Evolutionary conservation across 2,797 vertebrate species (phyloP).

Genomic region (Hephaestus fuliginosus): DNA sequence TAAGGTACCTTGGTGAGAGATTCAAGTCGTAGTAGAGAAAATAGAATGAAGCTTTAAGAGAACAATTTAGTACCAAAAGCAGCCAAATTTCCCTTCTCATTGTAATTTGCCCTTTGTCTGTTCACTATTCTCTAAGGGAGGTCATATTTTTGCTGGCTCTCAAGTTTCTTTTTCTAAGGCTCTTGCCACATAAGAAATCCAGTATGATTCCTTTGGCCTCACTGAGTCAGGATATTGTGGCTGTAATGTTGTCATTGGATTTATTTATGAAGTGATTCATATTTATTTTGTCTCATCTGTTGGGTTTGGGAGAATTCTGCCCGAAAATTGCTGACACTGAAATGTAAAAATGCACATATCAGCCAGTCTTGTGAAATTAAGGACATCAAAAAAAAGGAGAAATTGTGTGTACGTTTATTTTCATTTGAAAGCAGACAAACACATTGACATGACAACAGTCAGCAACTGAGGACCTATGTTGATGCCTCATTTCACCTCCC

Average conservation of each 20-base stretch:
- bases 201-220: conserved; percentile 27
- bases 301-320: conserved; percentile 10
- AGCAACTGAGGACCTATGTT: not conserved
- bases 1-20: conserved; percentile 68
- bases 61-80: conserved; percentile 57
- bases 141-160: conserved; percentile 64
- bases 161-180: conserved; percentile 57
- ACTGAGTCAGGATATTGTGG: conserved; percentile 38
- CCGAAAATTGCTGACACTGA: not conserved
- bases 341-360: not conserved
- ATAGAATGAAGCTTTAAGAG: conserved; percentile 55
- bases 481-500: not conserved
- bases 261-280: conserved; percentile 32
- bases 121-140: conserved; percentile 46
- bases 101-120: conserved; percentile 62
- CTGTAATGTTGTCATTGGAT: conserved; percentile 46
- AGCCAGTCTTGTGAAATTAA: conserved; percentile 6
- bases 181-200: conserved; percentile 45
- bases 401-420: not conserved
- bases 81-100: conserved; percentile 46
- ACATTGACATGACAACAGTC: not conserved
- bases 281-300: conserved; percentile 17
- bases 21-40: conserved; percentile 60
- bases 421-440: conserved; percentile 1
- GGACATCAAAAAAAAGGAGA: not conserved